A percentile compares a stretch with the other conserved stretches of the same genome.
Evolutionary conservation across 2,113 vertebrate species (phyloP).

Genomic region (Thalassoma bifasciatum): DNA sequence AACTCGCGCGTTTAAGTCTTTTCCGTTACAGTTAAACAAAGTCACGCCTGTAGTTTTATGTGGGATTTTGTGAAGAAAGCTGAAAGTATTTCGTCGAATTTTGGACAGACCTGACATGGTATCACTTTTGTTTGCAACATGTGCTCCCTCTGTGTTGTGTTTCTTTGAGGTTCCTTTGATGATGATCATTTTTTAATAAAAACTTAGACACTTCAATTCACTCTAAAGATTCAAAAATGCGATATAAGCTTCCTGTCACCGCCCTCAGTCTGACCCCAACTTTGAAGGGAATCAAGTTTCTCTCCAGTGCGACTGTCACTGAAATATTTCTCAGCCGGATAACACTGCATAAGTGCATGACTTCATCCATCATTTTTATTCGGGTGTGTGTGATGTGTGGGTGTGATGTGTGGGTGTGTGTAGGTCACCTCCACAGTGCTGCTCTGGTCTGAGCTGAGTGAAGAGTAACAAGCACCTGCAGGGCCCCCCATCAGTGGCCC

Average conservation of each 20-base stretch:
- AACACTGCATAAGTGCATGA: background rate
- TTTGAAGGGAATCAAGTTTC: too few species aligned
- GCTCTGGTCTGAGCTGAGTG: slow-evolving; percentile 36
- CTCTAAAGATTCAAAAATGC: slow-evolving; percentile 11
- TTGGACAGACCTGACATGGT: background rate
- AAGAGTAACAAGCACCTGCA: slow-evolving; percentile 56
- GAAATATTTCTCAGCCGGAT: slow-evolving; percentile 15
- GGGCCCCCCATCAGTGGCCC: slow-evolving; percentile 48
- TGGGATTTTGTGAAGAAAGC: background rate
- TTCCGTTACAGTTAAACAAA: background rate
- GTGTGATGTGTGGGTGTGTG: slow-evolving; percentile 16
- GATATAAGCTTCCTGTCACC: background rate
- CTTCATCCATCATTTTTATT: slow-evolving; percentile 24
- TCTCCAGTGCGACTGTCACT: background rate
- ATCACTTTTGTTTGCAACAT: slow-evolving; percentile 21
- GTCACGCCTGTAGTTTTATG: rapidly evolving
- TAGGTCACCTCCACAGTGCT: slow-evolving; percentile 44
- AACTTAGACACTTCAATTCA: slow-evolving; percentile 7
- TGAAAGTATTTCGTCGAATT: background rate
- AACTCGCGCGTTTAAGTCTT: background rate
- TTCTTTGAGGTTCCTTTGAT: background rate
- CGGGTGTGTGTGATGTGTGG: slow-evolving; percentile 8
- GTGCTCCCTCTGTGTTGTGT: background rate
- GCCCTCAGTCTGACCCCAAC: background rate
- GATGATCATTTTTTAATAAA: slow-evolving; percentile 9